Percentiles rank a stretch among this genome's conserved stretches.
Conservation (phyloP, 2,113 vertebrate genomes). For the Pontoporia blainvillei region DNA sequence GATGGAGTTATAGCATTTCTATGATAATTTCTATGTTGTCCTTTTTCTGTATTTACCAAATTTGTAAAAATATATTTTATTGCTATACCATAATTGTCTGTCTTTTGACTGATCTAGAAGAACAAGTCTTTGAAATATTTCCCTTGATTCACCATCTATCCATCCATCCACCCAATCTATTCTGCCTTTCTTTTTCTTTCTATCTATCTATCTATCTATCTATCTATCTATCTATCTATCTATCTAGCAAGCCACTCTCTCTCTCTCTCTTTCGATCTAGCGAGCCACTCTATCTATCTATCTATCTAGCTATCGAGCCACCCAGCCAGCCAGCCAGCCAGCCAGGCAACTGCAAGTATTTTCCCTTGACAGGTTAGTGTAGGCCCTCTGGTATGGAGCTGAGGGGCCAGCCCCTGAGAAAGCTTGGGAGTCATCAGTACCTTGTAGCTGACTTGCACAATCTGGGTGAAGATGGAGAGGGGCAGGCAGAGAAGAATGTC, state of each 20-base stretch:
- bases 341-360: not conserved
- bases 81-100: not conserved
- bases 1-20: not conserved
- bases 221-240: not conserved
- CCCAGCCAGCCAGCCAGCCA: not conserved
- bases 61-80: not conserved
- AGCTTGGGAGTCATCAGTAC: slow-evolving; percentile 70
- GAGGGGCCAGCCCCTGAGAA: not conserved
- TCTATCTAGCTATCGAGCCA: not conserved
- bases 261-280: no score
- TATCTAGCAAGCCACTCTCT: not conserved
- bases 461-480: slow-evolving; percentile 92
- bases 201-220: not conserved
- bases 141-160: not conserved
- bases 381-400: no score
- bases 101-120: not conserved
- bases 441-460: slow-evolving; percentile 95
- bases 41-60: not conserved
- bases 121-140: not conserved
- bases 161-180: not conserved
- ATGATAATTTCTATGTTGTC: not conserved
- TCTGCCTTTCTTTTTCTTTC: not conserved
- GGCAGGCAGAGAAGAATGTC: slow-evolving; percentile 93
- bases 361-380: not conserved
- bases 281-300: no score